These are phyloP conservation scores for Nymphalis io DNA, from an alignment of 1,140 invertebrate genomes.

Conservation along the genomic window DNA sequence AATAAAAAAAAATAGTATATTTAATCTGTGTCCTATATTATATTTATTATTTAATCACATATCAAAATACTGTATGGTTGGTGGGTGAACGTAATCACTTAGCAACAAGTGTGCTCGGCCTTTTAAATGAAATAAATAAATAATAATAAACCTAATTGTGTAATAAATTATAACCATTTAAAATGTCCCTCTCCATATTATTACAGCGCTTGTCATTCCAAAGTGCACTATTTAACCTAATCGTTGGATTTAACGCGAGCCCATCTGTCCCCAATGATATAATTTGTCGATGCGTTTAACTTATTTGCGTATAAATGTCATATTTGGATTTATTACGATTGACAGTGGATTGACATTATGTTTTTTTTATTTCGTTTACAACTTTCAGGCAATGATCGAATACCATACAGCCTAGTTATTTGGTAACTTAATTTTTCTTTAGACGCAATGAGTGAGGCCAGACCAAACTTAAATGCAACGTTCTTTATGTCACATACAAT, in stretches of 20 bases:
- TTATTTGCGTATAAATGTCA: conserved; percentile 6
- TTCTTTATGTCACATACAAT: too few relatives aligned
- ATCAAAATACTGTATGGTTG: too few relatives aligned
- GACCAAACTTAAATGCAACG: too few relatives aligned
- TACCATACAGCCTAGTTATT: too few relatives aligned
- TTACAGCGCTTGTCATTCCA: background rate
- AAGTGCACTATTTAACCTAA: background rate
- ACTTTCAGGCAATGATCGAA: background rate
- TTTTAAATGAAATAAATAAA: too few relatives aligned
- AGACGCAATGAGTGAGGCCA: too few relatives aligned
- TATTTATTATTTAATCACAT: too few relatives aligned
- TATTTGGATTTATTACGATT: background rate
- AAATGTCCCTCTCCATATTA: background rate
- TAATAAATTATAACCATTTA: background rate
- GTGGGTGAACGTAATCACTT: too few relatives aligned
- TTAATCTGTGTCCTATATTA: too few relatives aligned
- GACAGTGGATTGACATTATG: background rate
- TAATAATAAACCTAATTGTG: background rate
- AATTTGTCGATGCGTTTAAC: background rate
- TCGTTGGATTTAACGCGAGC: background rate
- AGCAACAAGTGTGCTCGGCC: too few relatives aligned
- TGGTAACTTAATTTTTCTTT: too few relatives aligned
- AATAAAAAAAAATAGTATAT: too few relatives aligned
- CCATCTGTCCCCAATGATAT: background rate
- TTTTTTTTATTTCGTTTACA: background rate